Evolutionary conservation across 2,797 vertebrate genomes (phyloP).

Genomic region (Rhabdomys pumilio): DNA sequence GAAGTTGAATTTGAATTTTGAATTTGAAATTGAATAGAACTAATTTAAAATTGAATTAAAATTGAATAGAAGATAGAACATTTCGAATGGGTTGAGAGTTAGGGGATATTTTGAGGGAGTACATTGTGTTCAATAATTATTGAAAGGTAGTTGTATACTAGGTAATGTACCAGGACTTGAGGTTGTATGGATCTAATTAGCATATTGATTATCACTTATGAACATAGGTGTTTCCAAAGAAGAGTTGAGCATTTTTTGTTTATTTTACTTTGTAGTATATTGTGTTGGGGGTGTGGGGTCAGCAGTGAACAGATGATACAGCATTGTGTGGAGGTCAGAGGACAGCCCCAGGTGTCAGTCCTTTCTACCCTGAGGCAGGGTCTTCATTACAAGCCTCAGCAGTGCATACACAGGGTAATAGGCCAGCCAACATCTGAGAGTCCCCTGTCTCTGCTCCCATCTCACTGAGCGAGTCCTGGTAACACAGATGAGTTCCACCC

Average conservation of each 20-base stretch:
- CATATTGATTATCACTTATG: conserved; percentile 8
- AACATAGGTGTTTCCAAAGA: conserved; percentile 48
- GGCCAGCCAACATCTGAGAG: not conserved
- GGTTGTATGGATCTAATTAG: not conserved
- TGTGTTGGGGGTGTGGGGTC: not conserved
- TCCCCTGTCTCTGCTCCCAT: not conserved
- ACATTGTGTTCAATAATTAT: not conserved
- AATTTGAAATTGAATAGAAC: no score
- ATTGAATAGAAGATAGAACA: not conserved
- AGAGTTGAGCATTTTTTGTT: conserved; percentile 49
- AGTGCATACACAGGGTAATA: not conserved
- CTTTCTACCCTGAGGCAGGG: not conserved
- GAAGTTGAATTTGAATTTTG: no score
- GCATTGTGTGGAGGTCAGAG: not conserved
- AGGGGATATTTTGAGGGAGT: not conserved
- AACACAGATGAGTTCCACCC: not conserved
- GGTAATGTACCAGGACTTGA: conserved; percentile 11
- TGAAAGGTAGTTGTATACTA: not conserved
- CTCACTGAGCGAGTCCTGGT: not conserved
- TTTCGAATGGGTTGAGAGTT: conserved; percentile 28
- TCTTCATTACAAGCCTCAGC: no score
- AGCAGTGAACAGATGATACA: not conserved
- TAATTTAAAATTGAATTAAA: not conserved
- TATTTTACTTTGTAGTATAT: not conserved
- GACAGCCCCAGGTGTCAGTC: not conserved